These are phyloP conservation scores for Aphelenchoides bicaudatus DNA, from an alignment of 2,888 invertebrate genomes.

Conservation along the genomic window DNA sequence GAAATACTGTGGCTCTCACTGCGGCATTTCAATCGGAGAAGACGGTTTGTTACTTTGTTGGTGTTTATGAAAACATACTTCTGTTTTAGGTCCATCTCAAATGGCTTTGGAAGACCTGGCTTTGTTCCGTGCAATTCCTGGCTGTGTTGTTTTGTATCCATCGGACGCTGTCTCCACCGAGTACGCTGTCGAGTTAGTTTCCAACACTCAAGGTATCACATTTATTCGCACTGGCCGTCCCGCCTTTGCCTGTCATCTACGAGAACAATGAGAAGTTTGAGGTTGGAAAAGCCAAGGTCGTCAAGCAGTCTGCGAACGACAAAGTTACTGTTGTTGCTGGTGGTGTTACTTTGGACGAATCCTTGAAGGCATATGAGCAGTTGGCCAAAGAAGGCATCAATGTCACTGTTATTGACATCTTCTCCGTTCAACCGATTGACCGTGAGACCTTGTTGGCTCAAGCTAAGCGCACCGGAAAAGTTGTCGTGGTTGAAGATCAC, in stretches of 20 bases:
- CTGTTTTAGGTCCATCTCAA: constrained; percentile 73
- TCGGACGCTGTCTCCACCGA: constrained; percentile 86
- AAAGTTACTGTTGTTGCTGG: constrained; percentile 82
- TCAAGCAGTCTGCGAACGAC: constrained; percentile 75
- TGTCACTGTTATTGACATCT: constrained; percentile 81
- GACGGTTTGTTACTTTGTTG: too few species aligned
- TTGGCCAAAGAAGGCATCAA: constrained; percentile 65
- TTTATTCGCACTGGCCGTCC: constrained; percentile 92
- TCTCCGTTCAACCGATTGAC: constrained; percentile 82
- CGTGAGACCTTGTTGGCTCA: constrained; percentile 72
- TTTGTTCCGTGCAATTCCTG: constrained; percentile 84
- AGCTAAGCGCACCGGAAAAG: constrained; percentile 67
- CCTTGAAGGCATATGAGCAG: constrained; percentile 72
- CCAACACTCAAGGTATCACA: constrained; percentile 72
- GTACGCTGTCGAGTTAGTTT: constrained; percentile 88
- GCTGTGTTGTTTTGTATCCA: constrained; percentile 70
- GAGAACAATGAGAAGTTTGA: constrained; percentile 77
- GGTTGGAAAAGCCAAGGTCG: constrained; percentile 68
- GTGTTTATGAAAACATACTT: constrained; percentile 21
- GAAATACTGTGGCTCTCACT: constrained; percentile 86
- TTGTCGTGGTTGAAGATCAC: constrained; percentile 94
- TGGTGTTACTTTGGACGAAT: constrained; percentile 88
- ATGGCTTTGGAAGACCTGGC: constrained; percentile 98
- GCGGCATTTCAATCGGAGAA: constrained; percentile 84
- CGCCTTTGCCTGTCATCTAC: constrained; percentile 82